A percentile compares a stretch with the other conserved stretches of the same genome.
These are phyloP conservation scores for Nibea albiflora DNA, from an alignment of 2,113 vertebrate species.

Conservation along the genomic window DNA sequence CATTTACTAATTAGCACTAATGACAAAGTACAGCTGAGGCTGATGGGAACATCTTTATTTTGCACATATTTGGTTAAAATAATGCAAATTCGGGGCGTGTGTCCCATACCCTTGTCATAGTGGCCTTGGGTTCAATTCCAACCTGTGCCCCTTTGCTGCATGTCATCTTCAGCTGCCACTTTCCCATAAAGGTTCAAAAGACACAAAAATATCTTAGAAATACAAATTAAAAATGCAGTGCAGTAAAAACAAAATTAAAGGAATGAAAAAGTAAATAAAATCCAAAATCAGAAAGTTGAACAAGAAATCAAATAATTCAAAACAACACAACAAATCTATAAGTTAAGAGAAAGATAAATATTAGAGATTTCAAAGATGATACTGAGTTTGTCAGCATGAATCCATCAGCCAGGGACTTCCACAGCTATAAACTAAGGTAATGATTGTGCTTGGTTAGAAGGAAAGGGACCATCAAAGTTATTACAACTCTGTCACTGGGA, in stretches of 20 bases:
- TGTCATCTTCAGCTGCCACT: no score
- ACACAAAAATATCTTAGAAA: no score
- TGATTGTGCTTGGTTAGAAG: background rate
- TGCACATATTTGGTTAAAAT: background rate
- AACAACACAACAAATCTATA: background rate
- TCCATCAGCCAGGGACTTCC: background rate
- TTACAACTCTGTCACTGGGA: background rate
- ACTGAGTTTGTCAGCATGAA: no score
- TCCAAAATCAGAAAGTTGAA: background rate
- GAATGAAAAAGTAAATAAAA: background rate
- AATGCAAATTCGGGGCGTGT: background rate
- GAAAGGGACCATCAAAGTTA: background rate
- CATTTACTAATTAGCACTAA: background rate
- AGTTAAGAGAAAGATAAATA: background rate
- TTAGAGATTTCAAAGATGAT: background rate
- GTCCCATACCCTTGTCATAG: no score
- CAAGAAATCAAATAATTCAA: background rate
- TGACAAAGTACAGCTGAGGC: background rate
- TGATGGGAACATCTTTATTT: background rate
- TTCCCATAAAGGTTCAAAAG: no score
- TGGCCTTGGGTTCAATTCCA: no score
- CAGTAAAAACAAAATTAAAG: background rate
- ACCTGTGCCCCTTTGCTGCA: no score
- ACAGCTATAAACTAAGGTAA: background rate
- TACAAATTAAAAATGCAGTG: background rate